Evolutionary conservation across 2,888 invertebrate species (phyloP), one percentile per base, ranked within the genome.

Genomic region (Rhingia campestris): DNA sequence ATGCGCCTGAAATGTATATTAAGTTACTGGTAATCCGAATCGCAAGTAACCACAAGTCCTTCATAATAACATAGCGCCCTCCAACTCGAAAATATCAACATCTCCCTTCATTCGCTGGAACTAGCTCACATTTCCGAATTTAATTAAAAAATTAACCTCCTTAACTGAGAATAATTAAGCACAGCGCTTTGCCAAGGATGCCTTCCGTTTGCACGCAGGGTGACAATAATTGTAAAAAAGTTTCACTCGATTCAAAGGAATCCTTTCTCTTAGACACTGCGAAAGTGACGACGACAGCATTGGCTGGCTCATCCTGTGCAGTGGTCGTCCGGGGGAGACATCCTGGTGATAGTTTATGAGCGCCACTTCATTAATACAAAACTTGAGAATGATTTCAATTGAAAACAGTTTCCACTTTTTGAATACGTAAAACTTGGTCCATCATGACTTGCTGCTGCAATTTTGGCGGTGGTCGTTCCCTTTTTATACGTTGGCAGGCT

Each of bases 321-420:
- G 7, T 56, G 12, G 22, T 45, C 10, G 63, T 22, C 49, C 2
- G 7, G 41, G 22, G 22, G 59, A 49, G 49, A 70, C 59, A 41
- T 70, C 33, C 32, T 63, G 54, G 73, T 63, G 45, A 63, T 73
- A 73, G 72, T 73, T 73, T 73, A 61, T 54, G 54, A 45, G 54
- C 81, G 75, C 70, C 81, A 81, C 81, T 81, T 81, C 81, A 81
- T 81, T 81, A 81, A 75, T 70, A 64, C 64, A 70, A 54, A 70
- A 81, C 74, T 81, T 75, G 56, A 75, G 64, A 69, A 75, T 74
- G 58, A 81, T 81, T 75, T 81, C 70, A 75, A 75, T 81, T 75
- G 70, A 75, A 63, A 63, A 54, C 53, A 45, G 45, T 63, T 73
- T 81, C 56, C 45, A 81, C 56, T 81, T 75, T 69, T 63, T 10